Conservation (phyloP, 2,113 vertebrate species). For the Phrynosoma blainvillii region DNA sequence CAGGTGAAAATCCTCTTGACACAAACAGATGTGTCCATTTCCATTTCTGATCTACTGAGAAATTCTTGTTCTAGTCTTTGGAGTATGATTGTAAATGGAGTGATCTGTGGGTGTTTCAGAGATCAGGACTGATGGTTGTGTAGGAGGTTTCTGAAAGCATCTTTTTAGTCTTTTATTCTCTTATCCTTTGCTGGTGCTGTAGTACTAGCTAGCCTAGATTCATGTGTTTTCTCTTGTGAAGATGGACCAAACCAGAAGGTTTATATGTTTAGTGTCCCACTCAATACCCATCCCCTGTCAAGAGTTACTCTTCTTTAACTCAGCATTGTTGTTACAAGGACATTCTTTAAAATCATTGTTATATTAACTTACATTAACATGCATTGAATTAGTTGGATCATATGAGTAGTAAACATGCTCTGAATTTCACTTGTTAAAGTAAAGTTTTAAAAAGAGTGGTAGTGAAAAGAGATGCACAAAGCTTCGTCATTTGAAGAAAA, state of each 20-base stretch:
- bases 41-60: background rate
- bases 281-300: background rate
- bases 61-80: background rate
- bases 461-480: background rate
- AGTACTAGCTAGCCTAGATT: background rate
- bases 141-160: background rate
- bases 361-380: background rate
- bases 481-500: background rate
- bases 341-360: background rate
- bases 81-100: background rate
- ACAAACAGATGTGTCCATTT: too few relatives aligned
- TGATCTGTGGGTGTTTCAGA: background rate
- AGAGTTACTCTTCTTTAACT: background rate
- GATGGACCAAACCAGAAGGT: background rate
- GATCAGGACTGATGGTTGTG: background rate
- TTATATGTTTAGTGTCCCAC: background rate
- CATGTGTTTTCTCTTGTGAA: background rate
- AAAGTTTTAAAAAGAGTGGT: background rate
- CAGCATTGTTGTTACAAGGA: background rate
- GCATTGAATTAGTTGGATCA: background rate
- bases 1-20: too few relatives aligned
- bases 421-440: background rate
- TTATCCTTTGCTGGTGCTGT: background rate
- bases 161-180: background rate
- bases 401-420: background rate